Conservation (phyloP, 2,113 vertebrate genomes). For the Zapornia atra region DNA sequence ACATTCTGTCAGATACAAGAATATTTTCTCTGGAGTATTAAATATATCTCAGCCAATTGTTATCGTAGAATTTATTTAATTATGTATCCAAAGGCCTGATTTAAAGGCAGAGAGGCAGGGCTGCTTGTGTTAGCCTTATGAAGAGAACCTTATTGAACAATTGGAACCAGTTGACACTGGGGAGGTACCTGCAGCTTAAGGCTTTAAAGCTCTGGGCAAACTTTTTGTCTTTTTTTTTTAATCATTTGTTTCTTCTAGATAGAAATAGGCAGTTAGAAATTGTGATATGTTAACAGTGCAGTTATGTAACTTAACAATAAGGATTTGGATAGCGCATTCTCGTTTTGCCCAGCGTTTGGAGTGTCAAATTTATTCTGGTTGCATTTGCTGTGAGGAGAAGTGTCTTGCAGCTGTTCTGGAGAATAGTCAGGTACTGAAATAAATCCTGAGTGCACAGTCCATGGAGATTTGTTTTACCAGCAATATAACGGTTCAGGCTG, state of each 20-base stretch:
- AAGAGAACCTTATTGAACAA: too few species aligned
- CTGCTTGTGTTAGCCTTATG: neutral
- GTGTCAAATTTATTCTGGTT: neutral
- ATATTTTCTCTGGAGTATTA: neutral
- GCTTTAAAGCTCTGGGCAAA: neutral
- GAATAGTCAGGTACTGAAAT: neutral
- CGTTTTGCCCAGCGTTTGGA: neutral
- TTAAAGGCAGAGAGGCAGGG: neutral
- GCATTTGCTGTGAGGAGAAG: neutral
- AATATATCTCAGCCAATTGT: neutral
- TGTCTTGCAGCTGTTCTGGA: neutral
- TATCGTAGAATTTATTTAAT: neutral
- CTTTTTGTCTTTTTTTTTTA: neutral
- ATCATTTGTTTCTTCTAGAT: neutral
- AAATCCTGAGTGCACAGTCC: neutral
- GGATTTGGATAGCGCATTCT: neutral
- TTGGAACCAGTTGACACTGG: neutral
- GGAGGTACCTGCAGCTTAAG: neutral
- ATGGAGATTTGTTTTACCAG: neutral
- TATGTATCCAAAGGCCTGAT: neutral
- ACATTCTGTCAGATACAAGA: neutral
- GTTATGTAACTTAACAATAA: neutral
- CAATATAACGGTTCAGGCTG: neutral
- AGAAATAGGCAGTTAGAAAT: neutral
- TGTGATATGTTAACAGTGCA: neutral